Conservation (phyloP, 1,140 invertebrate species). For the Atta colombica region DNA sequence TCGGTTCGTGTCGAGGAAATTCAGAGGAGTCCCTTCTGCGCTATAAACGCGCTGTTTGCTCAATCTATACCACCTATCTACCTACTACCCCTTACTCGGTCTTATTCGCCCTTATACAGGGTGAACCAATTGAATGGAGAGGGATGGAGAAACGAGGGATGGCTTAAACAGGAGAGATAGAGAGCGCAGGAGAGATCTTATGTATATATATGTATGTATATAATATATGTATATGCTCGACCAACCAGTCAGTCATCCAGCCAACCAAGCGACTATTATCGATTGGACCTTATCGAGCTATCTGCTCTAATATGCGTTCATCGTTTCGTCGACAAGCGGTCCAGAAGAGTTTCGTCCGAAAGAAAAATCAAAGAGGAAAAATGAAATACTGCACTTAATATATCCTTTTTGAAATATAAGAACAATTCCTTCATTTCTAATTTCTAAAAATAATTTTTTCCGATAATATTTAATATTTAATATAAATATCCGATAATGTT, state of each 20-base stretch:
- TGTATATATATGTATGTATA: constrained; percentile 25
- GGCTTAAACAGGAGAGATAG: neutral
- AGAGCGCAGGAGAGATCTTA: constrained; percentile 31
- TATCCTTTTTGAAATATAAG: neutral
- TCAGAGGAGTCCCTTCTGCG: constrained; percentile 69
- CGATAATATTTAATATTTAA: too few species aligned
- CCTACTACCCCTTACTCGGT: constrained; percentile 55
- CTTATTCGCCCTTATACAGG: constrained; percentile 57
- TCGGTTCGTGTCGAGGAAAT: constrained; percentile 69
- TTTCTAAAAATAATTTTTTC: constrained; percentile 1
- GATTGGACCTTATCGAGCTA: constrained; percentile 68
- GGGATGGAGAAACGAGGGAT: constrained; percentile 10
- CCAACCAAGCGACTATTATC: constrained; percentile 61
- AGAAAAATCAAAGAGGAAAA: constrained; percentile 31
- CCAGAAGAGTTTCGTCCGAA: constrained; percentile 12
- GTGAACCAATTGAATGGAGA: constrained; percentile 32
- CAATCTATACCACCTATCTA: constrained; percentile 70
- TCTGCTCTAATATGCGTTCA: constrained; percentile 64
- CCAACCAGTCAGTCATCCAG: constrained; percentile 59
- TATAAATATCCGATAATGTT: too few species aligned
- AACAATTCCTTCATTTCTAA: neutral
- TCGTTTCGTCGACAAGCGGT: constrained; percentile 47
- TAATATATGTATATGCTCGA: constrained; percentile 51
- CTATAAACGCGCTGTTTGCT: constrained; percentile 73
- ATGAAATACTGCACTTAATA: neutral